phyloP scores from a whole-genome alignment of 2,888 invertebrate genomes.

The Seira ritae region DNA sequence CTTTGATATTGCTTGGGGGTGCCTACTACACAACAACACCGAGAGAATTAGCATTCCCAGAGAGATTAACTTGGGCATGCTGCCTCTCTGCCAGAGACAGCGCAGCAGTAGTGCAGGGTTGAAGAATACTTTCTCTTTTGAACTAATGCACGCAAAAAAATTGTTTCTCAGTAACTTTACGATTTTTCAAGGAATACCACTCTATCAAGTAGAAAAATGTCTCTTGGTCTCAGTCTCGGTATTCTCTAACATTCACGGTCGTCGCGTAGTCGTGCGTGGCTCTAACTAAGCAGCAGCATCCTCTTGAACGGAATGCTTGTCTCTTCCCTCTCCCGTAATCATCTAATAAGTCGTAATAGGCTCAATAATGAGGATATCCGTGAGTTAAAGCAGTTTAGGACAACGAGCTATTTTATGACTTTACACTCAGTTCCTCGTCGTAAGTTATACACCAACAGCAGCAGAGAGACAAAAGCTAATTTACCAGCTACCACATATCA shows the following conservation, averaged over 20 bases:
- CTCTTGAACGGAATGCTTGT: not conserved
- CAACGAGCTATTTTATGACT: not conserved
- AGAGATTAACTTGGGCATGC: not conserved
- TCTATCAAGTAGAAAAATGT: too few relatives aligned
- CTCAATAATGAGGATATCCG: constrained; percentile 54
- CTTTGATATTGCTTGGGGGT: too few relatives aligned
- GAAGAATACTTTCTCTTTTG: too few relatives aligned
- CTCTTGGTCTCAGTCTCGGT: too few relatives aligned
- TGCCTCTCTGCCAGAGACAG: too few relatives aligned
- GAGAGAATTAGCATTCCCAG: not conserved
- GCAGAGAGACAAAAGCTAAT: not conserved
- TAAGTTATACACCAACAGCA: not conserved
- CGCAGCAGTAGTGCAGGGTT: not conserved
- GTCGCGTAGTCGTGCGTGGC: too few relatives aligned
- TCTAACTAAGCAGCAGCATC: too few relatives aligned
- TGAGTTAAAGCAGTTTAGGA: constrained; percentile 20
- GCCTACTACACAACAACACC: not conserved
- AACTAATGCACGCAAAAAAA: too few relatives aligned
- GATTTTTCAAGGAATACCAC: too few relatives aligned
- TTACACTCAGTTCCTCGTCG: not conserved
- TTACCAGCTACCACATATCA: not conserved
- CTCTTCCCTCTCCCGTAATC: too few relatives aligned
- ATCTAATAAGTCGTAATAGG: constrained; percentile 53
- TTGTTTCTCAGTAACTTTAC: too few relatives aligned
- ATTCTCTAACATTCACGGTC: too few relatives aligned